Evolutionary conservation across 2,888 invertebrate species (phyloP).

Genomic region (Terebella lapidaria): DNA sequence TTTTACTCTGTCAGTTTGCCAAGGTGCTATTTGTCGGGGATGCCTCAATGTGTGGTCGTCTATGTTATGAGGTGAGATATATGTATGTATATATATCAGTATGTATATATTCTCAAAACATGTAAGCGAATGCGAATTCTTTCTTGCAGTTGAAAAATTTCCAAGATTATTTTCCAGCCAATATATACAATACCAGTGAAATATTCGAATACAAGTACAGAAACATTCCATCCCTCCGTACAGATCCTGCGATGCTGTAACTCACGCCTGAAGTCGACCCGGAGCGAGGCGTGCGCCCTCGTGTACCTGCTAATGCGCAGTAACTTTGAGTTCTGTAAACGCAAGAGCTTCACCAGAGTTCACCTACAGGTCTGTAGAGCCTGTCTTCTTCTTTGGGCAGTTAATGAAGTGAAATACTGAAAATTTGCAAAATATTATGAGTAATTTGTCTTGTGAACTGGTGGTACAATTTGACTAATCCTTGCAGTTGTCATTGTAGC

Average conservation of each 20-base stretch:
- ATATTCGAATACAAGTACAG: too few species aligned
- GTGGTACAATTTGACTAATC: too few species aligned
- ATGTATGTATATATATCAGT: too few species aligned
- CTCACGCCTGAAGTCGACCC: slow-evolving; percentile 74
- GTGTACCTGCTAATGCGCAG: slow-evolving; percentile 88
- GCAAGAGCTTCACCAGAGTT: slow-evolving; percentile 77
- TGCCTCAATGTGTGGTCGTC: slow-evolving; percentile 46
- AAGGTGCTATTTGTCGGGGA: slow-evolving; percentile 46
- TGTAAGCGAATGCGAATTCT: too few species aligned
- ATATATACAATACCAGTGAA: too few species aligned
- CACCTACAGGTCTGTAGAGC: slow-evolving; percentile 56
- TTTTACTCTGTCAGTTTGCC: slow-evolving; percentile 41
- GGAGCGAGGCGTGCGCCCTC: slow-evolving; percentile 87
- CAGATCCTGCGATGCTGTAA: slow-evolving; percentile 72
- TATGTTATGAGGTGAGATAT: slow-evolving; percentile 49
- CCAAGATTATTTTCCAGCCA: too few species aligned
- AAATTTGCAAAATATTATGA: too few species aligned
- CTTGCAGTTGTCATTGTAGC: too few species aligned
- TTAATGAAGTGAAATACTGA: too few species aligned
- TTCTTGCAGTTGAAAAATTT: too few species aligned
- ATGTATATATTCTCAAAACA: background rate
- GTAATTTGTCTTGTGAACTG: too few species aligned
- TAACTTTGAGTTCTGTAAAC: slow-evolving; percentile 81
- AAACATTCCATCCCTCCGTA: too few species aligned
- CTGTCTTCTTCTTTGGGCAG: background rate